These are phyloP conservation scores for Panthera tigris DNA, from an alignment of 2,113 vertebrate genomes.

Conservation along the genomic window DNA sequence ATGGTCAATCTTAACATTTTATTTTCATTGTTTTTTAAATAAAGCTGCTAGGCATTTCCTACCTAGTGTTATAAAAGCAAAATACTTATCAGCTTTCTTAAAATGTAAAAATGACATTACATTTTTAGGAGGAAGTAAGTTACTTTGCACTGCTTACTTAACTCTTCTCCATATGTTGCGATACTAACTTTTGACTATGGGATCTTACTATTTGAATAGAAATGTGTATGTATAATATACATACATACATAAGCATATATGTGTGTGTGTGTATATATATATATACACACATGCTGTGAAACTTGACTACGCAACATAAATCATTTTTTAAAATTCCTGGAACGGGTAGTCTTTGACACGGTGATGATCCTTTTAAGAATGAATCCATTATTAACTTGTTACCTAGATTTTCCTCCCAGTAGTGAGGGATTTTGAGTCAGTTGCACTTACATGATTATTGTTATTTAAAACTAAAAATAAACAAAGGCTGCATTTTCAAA, in stretches of 20 bases:
- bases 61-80: conserved; percentile 54
- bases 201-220: conserved; percentile 82
- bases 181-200: conserved; percentile 78
- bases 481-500: conserved; percentile 76
- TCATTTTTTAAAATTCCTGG: conserved; percentile 76
- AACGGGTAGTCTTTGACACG: conserved; percentile 79
- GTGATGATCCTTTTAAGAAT: conserved; percentile 77
- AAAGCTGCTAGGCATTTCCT: conserved; percentile 70
- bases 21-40: conserved; percentile 72
- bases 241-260: conserved; percentile 71
- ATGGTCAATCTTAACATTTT: conserved; percentile 72
- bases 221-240: conserved; percentile 79
- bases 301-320: conserved; percentile 79
- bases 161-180: conserved; percentile 85
- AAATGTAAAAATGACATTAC: conserved; percentile 73
- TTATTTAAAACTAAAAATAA: conserved; percentile 79
- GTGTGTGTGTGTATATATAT: background rate
- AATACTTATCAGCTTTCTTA: conserved; percentile 70
- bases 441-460: conserved; percentile 77
- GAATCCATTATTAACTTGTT: conserved; percentile 66
- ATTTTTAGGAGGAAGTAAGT: conserved; percentile 60
- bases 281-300: conserved; percentile 80
- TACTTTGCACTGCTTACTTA: conserved; percentile 74
- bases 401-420: conserved; percentile 64
- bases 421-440: conserved; percentile 76